Evolutionary conservation across 2,113 vertebrate genomes (phyloP).

Genomic region (Hemiprocne comata): DNA sequence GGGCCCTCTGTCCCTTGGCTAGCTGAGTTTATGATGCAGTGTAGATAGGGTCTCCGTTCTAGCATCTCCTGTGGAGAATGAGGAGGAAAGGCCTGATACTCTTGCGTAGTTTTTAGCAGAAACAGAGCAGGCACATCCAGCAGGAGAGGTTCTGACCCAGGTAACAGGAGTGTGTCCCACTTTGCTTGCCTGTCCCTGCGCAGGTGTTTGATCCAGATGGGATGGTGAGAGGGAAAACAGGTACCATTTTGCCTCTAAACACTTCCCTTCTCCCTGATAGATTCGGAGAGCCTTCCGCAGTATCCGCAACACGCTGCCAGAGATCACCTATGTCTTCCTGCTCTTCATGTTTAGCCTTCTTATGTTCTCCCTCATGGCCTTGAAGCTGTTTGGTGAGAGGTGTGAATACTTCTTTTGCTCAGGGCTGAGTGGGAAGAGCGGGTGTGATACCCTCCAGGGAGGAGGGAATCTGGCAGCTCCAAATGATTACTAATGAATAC

Average conservation of each 20-base stretch:
- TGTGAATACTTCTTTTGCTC: slow-evolving; percentile 8
- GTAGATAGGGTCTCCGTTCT: neutral
- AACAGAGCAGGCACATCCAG: neutral
- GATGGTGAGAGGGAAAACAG: neutral
- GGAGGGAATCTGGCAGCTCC: neutral
- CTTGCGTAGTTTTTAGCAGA: neutral
- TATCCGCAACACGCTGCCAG: slow-evolving; percentile 89
- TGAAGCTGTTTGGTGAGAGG: slow-evolving; percentile 91
- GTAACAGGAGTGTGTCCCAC: neutral
- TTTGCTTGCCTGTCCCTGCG: neutral
- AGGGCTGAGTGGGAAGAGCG: neutral
- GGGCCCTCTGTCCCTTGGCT: neutral
- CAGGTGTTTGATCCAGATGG: neutral
- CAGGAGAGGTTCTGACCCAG: too few relatives aligned
- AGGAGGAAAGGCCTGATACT: neutral
- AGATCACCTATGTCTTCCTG: slow-evolving; percentile 89
- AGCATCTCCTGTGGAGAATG: neutral
- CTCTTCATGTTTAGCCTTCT: slow-evolving; percentile 93
- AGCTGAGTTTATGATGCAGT: neutral
- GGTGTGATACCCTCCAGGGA: accelerated
- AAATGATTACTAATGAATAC: neutral
- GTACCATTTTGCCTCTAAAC: neutral
- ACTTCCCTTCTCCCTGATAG: slow-evolving; percentile 61
- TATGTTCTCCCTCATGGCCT: slow-evolving; percentile 92
- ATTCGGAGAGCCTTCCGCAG: slow-evolving; percentile 89